phyloP scores from a whole-genome alignment of 2,888 invertebrate species.

The Tholera decimalis region DNA sequence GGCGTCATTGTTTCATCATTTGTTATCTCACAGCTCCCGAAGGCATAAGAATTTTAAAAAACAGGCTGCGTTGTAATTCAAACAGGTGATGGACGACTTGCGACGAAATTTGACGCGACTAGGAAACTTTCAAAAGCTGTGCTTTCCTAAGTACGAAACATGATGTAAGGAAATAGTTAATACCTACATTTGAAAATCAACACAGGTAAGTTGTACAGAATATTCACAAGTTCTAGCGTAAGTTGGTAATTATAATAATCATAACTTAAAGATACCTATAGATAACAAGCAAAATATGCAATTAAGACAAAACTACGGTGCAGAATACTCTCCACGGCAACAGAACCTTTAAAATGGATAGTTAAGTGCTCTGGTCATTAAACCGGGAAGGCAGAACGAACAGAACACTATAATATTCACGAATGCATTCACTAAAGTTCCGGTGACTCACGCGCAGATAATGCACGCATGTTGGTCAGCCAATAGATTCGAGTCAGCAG shows the following conservation, averaged over 20 bases:
- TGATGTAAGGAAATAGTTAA: not conserved
- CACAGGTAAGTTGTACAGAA: no score
- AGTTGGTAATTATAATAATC: not conserved
- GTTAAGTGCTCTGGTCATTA: conserved; percentile 59
- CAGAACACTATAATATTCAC: conserved; percentile 60
- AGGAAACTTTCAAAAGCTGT: conserved; percentile 29
- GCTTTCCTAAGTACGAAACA: conserved; percentile 20
- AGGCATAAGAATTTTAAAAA: conserved; percentile 70
- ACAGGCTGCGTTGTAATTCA: conserved; percentile 29
- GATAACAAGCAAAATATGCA: conserved; percentile 14
- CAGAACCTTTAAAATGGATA: conserved; percentile 45
- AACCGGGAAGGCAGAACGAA: conserved; percentile 41
- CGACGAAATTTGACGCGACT: conserved; percentile 18
- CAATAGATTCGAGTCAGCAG: conserved; percentile 62
- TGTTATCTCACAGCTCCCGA: conserved; percentile 78
- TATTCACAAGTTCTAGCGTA: no score
- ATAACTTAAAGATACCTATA: not conserved
- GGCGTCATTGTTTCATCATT: conserved; percentile 84
- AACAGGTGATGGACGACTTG: conserved; percentile 58
- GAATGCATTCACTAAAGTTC: conserved; percentile 71
- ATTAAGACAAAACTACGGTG: conserved; percentile 18
- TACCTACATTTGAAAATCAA: not conserved
- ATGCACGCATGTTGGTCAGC: conserved; percentile 68
- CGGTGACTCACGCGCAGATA: conserved; percentile 77
- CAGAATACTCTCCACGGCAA: conserved; percentile 4